phyloP scores from a whole-genome alignment of 2,888 invertebrate genomes.

The Cantharis nigra region DNA sequence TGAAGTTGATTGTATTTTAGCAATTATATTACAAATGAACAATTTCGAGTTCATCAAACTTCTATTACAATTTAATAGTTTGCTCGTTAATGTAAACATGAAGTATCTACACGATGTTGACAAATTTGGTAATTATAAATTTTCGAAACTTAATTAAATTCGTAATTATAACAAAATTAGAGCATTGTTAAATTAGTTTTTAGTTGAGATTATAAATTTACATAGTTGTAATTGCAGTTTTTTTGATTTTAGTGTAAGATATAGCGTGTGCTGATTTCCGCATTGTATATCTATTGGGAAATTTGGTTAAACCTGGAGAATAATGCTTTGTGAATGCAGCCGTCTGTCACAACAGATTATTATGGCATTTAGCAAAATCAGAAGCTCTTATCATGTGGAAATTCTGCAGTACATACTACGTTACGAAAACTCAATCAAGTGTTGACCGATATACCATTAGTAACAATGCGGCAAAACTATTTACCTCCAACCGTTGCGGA shows the following conservation, averaged over 20 bases:
- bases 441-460: slow-evolving; percentile 8
- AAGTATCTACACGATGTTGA: not conserved
- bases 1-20: not conserved
- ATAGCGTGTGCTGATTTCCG: not conserved
- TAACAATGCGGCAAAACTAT: not conserved
- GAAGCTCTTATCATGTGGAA: slow-evolving; percentile 33
- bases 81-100: not conserved
- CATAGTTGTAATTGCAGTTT: not conserved
- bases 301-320: slow-evolving; percentile 24
- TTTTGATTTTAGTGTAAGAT: not conserved
- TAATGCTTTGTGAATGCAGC: slow-evolving; percentile 37
- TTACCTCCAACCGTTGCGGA: not conserved
- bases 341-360: slow-evolving; percentile 39
- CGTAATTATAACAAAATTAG: not conserved
- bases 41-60: not conserved
- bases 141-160: not conserved
- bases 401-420: slow-evolving; percentile 25
- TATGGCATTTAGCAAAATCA: slow-evolving; percentile 37
- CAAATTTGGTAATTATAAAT: not conserved
- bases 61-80: not conserved
- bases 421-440: slow-evolving; percentile 21
- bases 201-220: not conserved
- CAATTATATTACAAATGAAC: not conserved
- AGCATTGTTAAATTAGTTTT: not conserved
- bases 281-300: slow-evolving; percentile 15